Evolutionary conservation across 2,888 invertebrate species (phyloP).

Genomic region (Eristalis intricaria): DNA sequence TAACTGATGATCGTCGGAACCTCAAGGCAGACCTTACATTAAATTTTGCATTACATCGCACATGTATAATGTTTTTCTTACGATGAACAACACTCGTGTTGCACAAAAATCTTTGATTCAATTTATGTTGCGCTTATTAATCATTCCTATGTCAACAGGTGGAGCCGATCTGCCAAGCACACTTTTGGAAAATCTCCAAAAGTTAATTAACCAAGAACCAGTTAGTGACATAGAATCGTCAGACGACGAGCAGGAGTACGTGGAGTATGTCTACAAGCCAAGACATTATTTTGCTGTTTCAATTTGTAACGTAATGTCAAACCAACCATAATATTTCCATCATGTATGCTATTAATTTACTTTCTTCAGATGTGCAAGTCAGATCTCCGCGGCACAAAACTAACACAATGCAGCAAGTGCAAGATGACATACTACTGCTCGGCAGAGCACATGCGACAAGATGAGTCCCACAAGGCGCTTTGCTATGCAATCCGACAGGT

Average conservation of each 20-base stretch:
- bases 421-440: constrained; percentile 86
- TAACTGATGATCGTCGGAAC: too few species aligned
- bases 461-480: constrained; percentile 84
- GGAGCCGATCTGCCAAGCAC: constrained; percentile 74
- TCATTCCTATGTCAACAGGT: constrained; percentile 46
- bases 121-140: not conserved
- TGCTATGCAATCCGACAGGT: constrained; percentile 85
- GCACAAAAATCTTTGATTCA: not conserved
- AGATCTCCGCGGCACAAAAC: constrained; percentile 74
- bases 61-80: too few species aligned
- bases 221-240: constrained; percentile 78
- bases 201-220: constrained; percentile 77
- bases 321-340: not conserved
- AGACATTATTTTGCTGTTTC: constrained; percentile 85
- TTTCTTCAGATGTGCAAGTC: constrained; percentile 77
- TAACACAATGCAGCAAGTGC: constrained; percentile 82
- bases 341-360: constrained; percentile 6
- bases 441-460: constrained; percentile 84
- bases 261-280: constrained; percentile 86
- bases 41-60: too few species aligned
- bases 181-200: constrained; percentile 77
- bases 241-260: constrained; percentile 83
- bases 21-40: too few species aligned
- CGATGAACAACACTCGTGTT: not conserved
- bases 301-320: constrained; percentile 81